Evolutionary conservation across 2,113 vertebrate genomes (phyloP).

Genomic region (Carassius gibelio): DNA sequence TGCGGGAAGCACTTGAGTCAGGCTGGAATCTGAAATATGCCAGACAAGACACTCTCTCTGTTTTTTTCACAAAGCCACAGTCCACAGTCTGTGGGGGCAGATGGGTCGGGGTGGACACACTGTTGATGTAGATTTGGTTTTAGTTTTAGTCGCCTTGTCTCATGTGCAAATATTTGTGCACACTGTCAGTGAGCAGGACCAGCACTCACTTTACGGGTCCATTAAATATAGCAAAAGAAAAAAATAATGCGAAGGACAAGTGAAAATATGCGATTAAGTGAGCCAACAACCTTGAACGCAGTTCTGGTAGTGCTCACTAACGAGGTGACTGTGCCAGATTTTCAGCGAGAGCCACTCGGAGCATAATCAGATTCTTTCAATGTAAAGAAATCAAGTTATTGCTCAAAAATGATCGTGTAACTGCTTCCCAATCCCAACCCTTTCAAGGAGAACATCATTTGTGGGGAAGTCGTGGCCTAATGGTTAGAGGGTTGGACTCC

Average conservation of each 20-base stretch:
- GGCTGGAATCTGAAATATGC: slow-evolving; percentile 60
- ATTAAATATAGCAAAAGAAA: slow-evolving; percentile 35
- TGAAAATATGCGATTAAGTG: slow-evolving; percentile 35
- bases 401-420: slow-evolving; percentile 4
- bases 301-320: slow-evolving; percentile 62
- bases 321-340: slow-evolving; percentile 52
- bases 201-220: slow-evolving; percentile 44
- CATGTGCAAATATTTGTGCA: slow-evolving; percentile 50
- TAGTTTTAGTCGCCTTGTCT: slow-evolving; percentile 48
- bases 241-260: slow-evolving; percentile 10
- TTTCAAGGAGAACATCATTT: neutral
- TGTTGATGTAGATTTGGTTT: slow-evolving; percentile 39
- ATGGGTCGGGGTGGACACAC: slow-evolving; percentile 16
- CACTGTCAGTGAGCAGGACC: slow-evolving; percentile 26
- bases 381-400: neutral
- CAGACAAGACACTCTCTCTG: neutral
- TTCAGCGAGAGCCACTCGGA: neutral
- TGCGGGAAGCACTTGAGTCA: slow-evolving; percentile 31
- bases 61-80: slow-evolving; percentile 20
- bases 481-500: no score
- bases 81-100: slow-evolving; percentile 7
- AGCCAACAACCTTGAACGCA: slow-evolving; percentile 46
- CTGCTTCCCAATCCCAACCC: slow-evolving; percentile 4
- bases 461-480: no score
- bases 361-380: slow-evolving; percentile 20